A percentile compares a stretch with the other conserved stretches of the same genome.
These are phyloP conservation scores for Caenorhabditis sp. DNA, from an alignment of 2,888 invertebrate species.

Conservation along the genomic window DNA sequence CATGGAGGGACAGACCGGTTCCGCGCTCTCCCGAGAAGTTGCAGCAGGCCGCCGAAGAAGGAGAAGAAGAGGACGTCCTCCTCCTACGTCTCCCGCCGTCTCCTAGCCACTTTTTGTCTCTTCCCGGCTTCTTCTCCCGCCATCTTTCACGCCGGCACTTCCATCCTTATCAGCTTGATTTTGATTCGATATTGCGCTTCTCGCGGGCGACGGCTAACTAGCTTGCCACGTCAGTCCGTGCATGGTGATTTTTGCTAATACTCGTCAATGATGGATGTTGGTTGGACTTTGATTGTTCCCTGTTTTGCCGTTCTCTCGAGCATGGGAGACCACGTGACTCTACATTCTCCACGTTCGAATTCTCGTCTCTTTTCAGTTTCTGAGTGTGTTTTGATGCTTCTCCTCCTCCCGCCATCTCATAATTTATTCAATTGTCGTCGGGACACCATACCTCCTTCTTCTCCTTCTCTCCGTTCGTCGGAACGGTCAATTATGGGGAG, in stretches of 20 bases:
- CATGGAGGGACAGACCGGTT: conserved; percentile 6
- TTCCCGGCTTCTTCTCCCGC: conserved; percentile 23
- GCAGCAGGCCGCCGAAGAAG: conserved; percentile 11
- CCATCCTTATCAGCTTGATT: conserved; percentile 43
- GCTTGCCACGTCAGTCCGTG: conserved; percentile 42
- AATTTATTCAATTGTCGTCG: no score
- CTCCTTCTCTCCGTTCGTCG: no score
- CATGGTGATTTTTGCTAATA: no score
- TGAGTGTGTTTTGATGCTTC: conserved; percentile 10
- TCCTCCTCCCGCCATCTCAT: no score
- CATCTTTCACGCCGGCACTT: conserved; percentile 11
- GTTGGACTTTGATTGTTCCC: no score
- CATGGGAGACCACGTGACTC: not conserved
- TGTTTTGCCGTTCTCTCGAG: no score
- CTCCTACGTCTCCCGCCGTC: not conserved
- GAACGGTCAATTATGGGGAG: conserved; percentile 29
- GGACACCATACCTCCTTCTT: not conserved
- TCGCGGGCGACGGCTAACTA: conserved; percentile 21
- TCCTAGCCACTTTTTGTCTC: conserved; percentile 51
- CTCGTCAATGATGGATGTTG: no score
- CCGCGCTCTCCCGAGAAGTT: not conserved
- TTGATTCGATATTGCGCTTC: conserved; percentile 37
- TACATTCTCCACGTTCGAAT: not conserved
- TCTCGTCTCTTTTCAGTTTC: not conserved
- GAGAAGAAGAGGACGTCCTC: conserved; percentile 10